Percentiles rank a stretch among this genome's conserved stretches.
These are phyloP conservation scores for Drosophila grimshawi DNA, from an alignment of 1,140 invertebrate species.

Conservation along the genomic window DNA sequence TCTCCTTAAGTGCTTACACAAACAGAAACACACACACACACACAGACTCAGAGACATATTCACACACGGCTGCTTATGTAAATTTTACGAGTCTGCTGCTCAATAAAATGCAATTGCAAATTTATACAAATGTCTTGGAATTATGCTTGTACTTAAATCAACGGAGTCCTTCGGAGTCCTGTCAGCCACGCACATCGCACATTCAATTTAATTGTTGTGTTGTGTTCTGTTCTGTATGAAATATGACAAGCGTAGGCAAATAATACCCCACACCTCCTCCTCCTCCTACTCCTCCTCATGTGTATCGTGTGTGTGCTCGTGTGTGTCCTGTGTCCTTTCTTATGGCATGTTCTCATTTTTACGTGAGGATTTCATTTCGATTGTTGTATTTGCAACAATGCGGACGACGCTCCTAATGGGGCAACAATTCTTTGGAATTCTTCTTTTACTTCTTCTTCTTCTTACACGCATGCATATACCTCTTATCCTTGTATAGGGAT, in stretches of 20 bases:
- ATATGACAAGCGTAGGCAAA: slow-evolving; percentile 68
- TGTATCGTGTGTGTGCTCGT: slow-evolving; percentile 10
- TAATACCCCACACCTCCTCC: slow-evolving; percentile 19
- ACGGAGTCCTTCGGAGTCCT: slow-evolving; percentile 36
- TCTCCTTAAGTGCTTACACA: slow-evolving; percentile 23
- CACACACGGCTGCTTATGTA: slow-evolving; percentile 48
- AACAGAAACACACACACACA: slow-evolving; percentile 11
- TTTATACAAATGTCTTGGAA: slow-evolving; percentile 76
- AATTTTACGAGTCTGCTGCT: slow-evolving; percentile 61
- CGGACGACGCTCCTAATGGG: slow-evolving; percentile 40
- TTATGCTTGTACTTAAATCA: slow-evolving; percentile 69
- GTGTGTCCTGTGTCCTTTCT: slow-evolving; percentile 31
- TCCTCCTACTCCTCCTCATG: background rate
- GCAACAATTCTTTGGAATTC: slow-evolving; percentile 38
- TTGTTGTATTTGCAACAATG: slow-evolving; percentile 61
- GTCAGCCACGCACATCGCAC: slow-evolving; percentile 39
- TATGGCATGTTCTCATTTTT: slow-evolving; percentile 61
- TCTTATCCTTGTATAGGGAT: slow-evolving; percentile 16
- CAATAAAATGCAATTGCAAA: slow-evolving; percentile 81
- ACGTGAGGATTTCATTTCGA: slow-evolving; percentile 56
- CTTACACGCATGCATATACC: slow-evolving; percentile 22
- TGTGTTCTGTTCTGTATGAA: slow-evolving; percentile 53
- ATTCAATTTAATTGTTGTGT: slow-evolving; percentile 75
- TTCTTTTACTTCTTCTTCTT: background rate
- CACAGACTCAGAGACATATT: background rate